Evolutionary conservation across 2,113 vertebrate genomes (phyloP).

Genomic region (Ammodytes dubius): DNA sequence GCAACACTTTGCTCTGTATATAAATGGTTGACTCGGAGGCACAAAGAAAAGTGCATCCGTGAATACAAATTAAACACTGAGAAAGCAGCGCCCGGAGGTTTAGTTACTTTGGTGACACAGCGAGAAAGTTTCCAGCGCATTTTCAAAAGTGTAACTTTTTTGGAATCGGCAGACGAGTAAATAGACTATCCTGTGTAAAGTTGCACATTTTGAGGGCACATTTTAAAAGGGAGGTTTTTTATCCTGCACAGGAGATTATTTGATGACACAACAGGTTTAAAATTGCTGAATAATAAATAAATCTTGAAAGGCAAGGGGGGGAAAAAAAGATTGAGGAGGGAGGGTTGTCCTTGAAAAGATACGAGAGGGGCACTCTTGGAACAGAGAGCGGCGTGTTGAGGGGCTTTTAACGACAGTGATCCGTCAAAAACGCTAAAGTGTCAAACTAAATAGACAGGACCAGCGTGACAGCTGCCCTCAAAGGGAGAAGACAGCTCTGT

Average conservation of each 20-base stretch:
- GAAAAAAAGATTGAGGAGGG: conserved; percentile 19
- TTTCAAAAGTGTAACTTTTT: conserved; percentile 7
- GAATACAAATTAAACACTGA: conserved; percentile 70
- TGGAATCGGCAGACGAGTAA: conserved; percentile 28
- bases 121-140: conserved; percentile 28
- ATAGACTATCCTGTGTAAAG: conserved; percentile 7
- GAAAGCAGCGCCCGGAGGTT: conserved; percentile 47
- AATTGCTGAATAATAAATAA: conserved; percentile 44
- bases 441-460: conserved; percentile 49
- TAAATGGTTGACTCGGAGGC: conserved; percentile 58
- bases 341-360: conserved; percentile 63
- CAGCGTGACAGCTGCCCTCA: conserved; percentile 58
- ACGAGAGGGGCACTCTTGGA: conserved; percentile 37
- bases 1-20: conserved; percentile 57
- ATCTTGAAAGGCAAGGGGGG: background rate
- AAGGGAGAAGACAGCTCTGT: conserved; percentile 30
- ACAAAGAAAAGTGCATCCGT: conserved; percentile 40
- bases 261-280: conserved; percentile 32
- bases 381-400: conserved; percentile 28
- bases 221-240: background rate
- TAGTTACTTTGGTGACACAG: conserved; percentile 48
- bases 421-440: conserved; percentile 61
- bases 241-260: conserved; percentile 23
- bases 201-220: conserved; percentile 5
- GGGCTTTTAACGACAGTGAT: conserved; percentile 72